Evolutionary conservation across 1,140 invertebrate species (phyloP), one percentile per base, ranked within the genome.

Genomic region (Diorhabda carinulata): DNA sequence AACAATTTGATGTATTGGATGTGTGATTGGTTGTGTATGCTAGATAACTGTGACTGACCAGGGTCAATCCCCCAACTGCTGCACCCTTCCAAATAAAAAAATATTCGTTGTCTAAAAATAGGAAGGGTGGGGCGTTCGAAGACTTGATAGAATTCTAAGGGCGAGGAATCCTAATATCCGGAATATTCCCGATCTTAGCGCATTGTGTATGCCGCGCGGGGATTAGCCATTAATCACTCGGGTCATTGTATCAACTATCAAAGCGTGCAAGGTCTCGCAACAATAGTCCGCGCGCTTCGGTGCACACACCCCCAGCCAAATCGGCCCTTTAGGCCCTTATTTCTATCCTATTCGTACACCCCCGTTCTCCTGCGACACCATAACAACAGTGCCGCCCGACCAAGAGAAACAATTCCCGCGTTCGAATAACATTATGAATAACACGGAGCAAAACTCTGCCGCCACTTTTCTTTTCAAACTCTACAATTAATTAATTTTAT

Each of bases 161-260:
- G 72, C 72, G 70, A 70, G 78, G 77, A 80, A 78, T 79, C 78
- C 79, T 79, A 80, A 80, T 80, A 80, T 80, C 79, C 78, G 79
- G 78, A 80, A 80, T 80, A 74, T 73, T 77, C 76, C 77, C 78
- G 77, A 80, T 80, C 78, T 79, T 78, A 78, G 74, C 64, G 74
- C 78, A 79, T 79, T 79, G 76, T 79, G 79, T 79, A 79, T 80
- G 74, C 74, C 77, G 73, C 76, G 77, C 78, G 77, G 77, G 79
- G 78, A 80, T 80, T 79, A 79, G 77, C 73, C 78, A 81, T 81
- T 81, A 81, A 81, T 81, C 79, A 81, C 78, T 64, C 72, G 73
- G 78, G 79, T 81, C 79, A 81, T 81, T 81, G 79, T 81, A 81
- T 81, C 79, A 81, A 80, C 79, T 81, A 81, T 81, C 79, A 81